Evolutionary conservation across 2,113 vertebrate genomes (phyloP).

Genomic region (Pelvicachromis taeniatus): DNA sequence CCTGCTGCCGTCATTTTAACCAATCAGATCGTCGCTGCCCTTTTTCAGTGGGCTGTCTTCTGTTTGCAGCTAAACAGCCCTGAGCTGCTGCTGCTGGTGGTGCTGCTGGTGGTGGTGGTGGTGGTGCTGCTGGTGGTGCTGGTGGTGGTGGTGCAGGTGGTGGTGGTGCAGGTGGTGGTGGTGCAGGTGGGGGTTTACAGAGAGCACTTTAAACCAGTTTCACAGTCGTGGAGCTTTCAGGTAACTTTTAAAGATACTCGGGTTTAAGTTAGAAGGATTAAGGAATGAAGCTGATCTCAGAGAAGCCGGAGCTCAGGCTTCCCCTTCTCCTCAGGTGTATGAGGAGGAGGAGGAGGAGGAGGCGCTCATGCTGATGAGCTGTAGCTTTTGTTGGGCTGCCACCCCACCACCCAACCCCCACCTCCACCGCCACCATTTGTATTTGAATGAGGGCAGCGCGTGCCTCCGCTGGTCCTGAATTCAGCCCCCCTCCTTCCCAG

Average conservation of each 20-base stretch:
- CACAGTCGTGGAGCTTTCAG: not conserved
- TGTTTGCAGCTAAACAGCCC: not conserved
- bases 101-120: not conserved
- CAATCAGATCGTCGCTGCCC: not conserved
- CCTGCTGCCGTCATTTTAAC: not conserved
- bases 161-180: too few relatives aligned
- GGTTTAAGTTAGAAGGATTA: not conserved
- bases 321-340: not conserved
- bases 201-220: not conserved
- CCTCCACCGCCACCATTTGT: conserved; percentile 34
- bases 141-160: too few relatives aligned
- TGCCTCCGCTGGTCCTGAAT: conserved; percentile 62
- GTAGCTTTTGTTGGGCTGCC: not conserved
- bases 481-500: not conserved
- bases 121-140: accelerated
- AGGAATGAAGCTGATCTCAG: not conserved
- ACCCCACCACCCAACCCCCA: not conserved
- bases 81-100: not conserved
- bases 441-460: conserved; percentile 68
- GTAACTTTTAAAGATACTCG: not conserved
- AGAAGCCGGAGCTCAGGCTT: not conserved
- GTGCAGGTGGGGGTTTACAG: accelerated
- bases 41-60: not conserved
- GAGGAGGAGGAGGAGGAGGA: not conserved
- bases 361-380: not conserved